phyloP scores from a whole-genome alignment of 2,797 vertebrate genomes.

The Chiloscyllium punctatum region DNA sequence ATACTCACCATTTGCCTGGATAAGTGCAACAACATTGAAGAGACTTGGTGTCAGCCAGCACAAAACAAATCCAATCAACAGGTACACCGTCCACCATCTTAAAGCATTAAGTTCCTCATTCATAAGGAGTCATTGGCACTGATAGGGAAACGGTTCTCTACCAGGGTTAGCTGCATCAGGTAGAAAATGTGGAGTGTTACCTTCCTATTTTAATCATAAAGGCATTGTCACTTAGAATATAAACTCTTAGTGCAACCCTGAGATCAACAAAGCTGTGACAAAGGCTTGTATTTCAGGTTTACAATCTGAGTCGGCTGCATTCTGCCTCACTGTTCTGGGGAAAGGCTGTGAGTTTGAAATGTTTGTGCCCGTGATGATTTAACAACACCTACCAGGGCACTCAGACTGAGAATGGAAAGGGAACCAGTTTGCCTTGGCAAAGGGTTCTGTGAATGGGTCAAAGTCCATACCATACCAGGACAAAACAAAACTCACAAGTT shows the following conservation, averaged over 20 bases:
- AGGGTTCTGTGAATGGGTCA: not conserved
- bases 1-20: too few species aligned
- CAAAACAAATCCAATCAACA: too few species aligned
- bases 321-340: not conserved
- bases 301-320: too few species aligned
- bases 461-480: not conserved
- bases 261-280: not conserved
- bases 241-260: not conserved
- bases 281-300: not conserved
- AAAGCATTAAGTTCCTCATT: not conserved
- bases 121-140: not conserved
- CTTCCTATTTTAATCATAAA: not conserved
- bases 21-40: too few species aligned
- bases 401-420: not conserved
- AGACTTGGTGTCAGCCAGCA: too few species aligned
- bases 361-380: too few species aligned
- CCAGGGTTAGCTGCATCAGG: not conserved
- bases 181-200: not conserved
- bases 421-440: not conserved
- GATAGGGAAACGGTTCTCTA: not conserved
- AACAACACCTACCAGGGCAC: not conserved
- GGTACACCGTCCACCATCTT: not conserved
- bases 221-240: not conserved
- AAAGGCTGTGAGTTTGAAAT: not conserved
- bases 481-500: not conserved